A percentile compares a stretch with the other conserved stretches of the same genome.
Conservation (phyloP, 2,888 invertebrate genomes). For the Acleris emargana region DNA sequence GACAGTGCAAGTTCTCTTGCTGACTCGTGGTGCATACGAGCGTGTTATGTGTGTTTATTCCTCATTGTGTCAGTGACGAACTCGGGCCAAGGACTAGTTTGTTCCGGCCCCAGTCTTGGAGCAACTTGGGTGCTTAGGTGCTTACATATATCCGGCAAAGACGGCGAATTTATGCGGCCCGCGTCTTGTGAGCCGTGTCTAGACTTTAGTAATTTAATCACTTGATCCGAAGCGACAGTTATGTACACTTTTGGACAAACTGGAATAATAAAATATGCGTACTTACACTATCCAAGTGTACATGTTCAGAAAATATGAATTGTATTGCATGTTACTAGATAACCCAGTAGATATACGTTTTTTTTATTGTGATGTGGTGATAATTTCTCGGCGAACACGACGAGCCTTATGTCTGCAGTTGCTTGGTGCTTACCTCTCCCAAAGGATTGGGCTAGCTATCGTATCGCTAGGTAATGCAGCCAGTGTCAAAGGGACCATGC, state of each 20-base stretch:
- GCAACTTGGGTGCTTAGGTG: slow-evolving; percentile 49
- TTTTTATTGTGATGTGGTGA: too few species aligned
- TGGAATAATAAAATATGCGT: not conserved
- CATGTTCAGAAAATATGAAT: too few species aligned
- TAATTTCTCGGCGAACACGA: too few species aligned
- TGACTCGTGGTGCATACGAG: not conserved
- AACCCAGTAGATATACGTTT: too few species aligned
- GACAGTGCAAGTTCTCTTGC: not conserved
- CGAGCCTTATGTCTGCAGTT: too few species aligned
- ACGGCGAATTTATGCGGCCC: slow-evolving; percentile 59
- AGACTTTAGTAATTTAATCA: slow-evolving; percentile 57
- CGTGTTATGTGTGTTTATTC: slow-evolving; percentile 48
- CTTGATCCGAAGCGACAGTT: slow-evolving; percentile 30
- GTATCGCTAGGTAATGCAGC: too few species aligned
- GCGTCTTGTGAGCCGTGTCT: slow-evolving; percentile 48
- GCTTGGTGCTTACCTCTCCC: too few species aligned
- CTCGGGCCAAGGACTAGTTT: slow-evolving; percentile 55
- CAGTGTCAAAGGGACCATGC: too few species aligned
- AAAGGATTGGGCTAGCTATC: too few species aligned
- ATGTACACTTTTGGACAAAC: too few species aligned
- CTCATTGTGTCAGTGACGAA: slow-evolving; percentile 45
- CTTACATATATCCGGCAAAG: slow-evolving; percentile 46
- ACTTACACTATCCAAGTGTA: not conserved
- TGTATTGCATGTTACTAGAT: too few species aligned
- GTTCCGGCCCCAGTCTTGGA: slow-evolving; percentile 43